Evolutionary conservation across 1,140 invertebrate genomes (phyloP), one percentile per base, ranked within the genome.

Genomic region (Hylaeus anthracinus): DNA sequence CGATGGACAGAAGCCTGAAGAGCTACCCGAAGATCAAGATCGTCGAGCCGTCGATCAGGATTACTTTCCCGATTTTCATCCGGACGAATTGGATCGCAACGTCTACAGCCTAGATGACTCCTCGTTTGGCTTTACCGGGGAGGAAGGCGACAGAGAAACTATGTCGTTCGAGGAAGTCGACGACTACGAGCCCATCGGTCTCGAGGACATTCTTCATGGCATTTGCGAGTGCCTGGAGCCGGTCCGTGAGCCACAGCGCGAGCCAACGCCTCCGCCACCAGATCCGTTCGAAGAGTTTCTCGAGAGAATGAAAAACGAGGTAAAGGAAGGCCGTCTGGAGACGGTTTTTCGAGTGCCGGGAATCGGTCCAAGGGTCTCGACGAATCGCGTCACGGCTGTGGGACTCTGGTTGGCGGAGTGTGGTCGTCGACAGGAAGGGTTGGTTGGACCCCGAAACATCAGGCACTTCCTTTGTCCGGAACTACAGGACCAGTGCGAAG

Each of bases 391-490:
- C 67, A 88, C 86, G 39, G 86, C 85, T 9, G 90, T 92, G 63
- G 77, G 78, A 10, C 43, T 86, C 45, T 93, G 92, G 91, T 65
- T 93, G 78, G 80, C 82, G 12, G 91, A 92, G 6, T 92, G 92
- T 53, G 89, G 90, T 70, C 88, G 87, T 64, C 87, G 89, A 53
- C 92, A 93, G 67, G 75, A 88, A n/a, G 92, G 92, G 37, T 61
- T 89, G 55, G 88, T 93, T 70, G 90, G 92, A 1, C 92, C 92
- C 9, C 88, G 92, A 10, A 91, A 93, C 81, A 86, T 92, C 70
- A 85, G 86, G 53, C 91, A 93, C 77, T 92, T 92, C 65, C 86
- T 92, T 12, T 93, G 92, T 53, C 92, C 92, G 41, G 81, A 51
- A 9, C 51, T 2, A 51, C 51, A 10, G 9, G 51, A 51, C 51